A percentile compares a stretch with the other conserved stretches of the same genome.
These are phyloP conservation scores for Prunella fulvescens DNA, from an alignment of 2,113 vertebrate genomes.

Conservation along the genomic window DNA sequence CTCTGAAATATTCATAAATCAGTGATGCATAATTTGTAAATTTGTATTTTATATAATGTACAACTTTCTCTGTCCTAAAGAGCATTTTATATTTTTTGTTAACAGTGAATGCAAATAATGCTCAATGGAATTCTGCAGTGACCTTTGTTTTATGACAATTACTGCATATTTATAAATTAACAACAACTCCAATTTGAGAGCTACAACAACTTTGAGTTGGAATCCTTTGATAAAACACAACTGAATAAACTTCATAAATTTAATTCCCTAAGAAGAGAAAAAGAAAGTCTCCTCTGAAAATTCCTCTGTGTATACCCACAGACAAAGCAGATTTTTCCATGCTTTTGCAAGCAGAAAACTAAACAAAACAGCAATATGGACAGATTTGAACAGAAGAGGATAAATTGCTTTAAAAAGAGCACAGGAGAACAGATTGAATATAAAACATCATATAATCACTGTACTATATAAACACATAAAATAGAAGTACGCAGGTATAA, in stretches of 20 bases:
- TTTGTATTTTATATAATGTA: conserved; percentile 32
- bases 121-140: conserved; percentile 50
- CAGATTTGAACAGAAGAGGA: neutral
- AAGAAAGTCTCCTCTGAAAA: conserved; percentile 46
- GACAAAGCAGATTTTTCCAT: conserved; percentile 19
- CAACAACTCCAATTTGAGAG: conserved; percentile 45
- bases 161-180: conserved; percentile 58
- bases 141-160: conserved; percentile 67
- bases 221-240: conserved; percentile 65
- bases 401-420: neutral
- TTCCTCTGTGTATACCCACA: conserved; percentile 28
- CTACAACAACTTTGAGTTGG: conserved; percentile 50
- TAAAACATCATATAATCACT: neutral
- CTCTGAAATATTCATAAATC: conserved; percentile 30
- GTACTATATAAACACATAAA: neutral
- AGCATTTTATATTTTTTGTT: conserved; percentile 58
- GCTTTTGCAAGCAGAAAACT: conserved; percentile 24
- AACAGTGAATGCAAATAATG: conserved; percentile 61
- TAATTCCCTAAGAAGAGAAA: conserved; percentile 52
- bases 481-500: neutral
- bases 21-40: conserved; percentile 43
- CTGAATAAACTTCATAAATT: conserved; percentile 63
- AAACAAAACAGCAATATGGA: conserved; percentile 32
- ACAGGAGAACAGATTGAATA: neutral
- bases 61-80: conserved; percentile 24